Percentiles rank a stretch among this genome's conserved stretches.
Conservation (phyloP, 2,888 invertebrate species). For the Erpobdella octoculata region DNA sequence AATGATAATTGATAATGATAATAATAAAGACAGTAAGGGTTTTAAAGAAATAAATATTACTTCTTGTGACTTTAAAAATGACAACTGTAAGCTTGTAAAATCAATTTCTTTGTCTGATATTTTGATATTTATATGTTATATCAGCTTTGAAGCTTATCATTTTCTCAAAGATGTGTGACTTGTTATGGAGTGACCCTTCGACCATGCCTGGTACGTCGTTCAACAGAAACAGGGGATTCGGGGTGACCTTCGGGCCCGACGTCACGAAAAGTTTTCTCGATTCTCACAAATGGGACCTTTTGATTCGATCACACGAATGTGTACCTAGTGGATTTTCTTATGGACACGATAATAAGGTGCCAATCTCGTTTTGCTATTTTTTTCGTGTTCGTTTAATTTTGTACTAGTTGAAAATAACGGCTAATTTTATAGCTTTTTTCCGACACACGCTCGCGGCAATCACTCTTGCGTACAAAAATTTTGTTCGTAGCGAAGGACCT, state of each 20-base stretch:
- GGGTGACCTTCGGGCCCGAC: constrained; percentile 85
- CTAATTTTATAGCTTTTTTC: no score
- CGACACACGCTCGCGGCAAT: no score
- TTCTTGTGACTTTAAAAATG: not conserved
- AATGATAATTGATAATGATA: not conserved
- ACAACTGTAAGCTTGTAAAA: not conserved
- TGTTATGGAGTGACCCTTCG: constrained; percentile 85
- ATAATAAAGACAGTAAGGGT: not conserved
- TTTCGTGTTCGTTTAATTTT: no score
- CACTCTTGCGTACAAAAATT: no score
- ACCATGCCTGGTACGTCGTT: constrained; percentile 45
- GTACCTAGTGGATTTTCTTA: constrained; percentile 85
- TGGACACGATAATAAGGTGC: constrained; percentile 73
- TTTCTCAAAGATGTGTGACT: constrained; percentile 69
- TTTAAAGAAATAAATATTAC: not conserved
- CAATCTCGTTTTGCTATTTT: no score
- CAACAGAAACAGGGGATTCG: constrained; percentile 72
- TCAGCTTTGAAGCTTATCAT: not conserved
- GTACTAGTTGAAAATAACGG: no score
- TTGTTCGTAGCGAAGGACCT: no score
- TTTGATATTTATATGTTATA: not conserved
- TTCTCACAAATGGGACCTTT: constrained; percentile 67
- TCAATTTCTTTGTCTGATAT: not conserved
- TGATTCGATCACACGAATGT: constrained; percentile 85
- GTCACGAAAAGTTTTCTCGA: constrained; percentile 70